Evolutionary conservation across 2,888 invertebrate genomes (phyloP).

Genomic region (Morinoia aosen): DNA sequence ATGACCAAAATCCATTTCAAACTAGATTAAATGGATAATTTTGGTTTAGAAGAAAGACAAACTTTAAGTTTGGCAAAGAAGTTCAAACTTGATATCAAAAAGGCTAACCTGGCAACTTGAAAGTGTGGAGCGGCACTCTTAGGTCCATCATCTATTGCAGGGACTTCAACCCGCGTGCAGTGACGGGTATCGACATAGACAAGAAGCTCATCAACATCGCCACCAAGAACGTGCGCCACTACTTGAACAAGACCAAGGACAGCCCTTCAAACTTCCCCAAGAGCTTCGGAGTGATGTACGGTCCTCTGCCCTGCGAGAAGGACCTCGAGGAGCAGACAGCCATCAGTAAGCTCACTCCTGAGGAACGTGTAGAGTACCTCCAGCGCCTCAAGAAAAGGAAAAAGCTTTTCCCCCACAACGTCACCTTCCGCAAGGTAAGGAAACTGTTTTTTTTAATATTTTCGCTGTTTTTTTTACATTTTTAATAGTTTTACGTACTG

Average conservation of each 20-base stretch:
- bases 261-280: slow-evolving; percentile 25
- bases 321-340: slow-evolving; percentile 66
- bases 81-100: no score
- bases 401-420: slow-evolving; percentile 86
- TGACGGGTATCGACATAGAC: slow-evolving; percentile 96
- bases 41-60: no score
- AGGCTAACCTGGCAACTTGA: no score
- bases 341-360: slow-evolving; percentile 71
- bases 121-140: not conserved
- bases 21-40: no score
- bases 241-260: slow-evolving; percentile 72
- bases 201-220: slow-evolving; percentile 84
- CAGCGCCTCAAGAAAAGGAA: slow-evolving; percentile 79
- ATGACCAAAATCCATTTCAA: no score
- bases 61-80: no score
- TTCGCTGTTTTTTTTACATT: slow-evolving; percentile 36
- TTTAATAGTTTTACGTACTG: not conserved
- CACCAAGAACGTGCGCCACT: slow-evolving; percentile 81
- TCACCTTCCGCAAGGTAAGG: slow-evolving; percentile 87
- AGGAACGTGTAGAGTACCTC: slow-evolving; percentile 66
- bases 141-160: slow-evolving; percentile 73
- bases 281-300: slow-evolving; percentile 14
- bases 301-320: not conserved
- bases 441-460: not conserved
- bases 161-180: slow-evolving; percentile 85